A percentile compares a stretch with the other conserved stretches of the same genome.
Evolutionary conservation across 2,888 invertebrate species (phyloP).

Genomic region (Xestobium rufovillosum): DNA sequence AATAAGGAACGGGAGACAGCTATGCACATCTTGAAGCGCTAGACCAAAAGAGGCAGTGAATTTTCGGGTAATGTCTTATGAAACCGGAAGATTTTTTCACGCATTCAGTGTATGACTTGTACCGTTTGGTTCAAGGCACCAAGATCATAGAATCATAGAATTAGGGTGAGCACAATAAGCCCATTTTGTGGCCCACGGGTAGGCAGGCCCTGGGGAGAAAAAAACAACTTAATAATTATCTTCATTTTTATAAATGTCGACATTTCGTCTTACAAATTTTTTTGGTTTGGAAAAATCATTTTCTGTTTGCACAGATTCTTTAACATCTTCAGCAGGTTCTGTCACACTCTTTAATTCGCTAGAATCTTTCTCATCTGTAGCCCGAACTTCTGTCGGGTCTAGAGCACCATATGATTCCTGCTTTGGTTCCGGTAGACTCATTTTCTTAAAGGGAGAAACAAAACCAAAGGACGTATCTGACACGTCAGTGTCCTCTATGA

Average conservation of each 20-base stretch:
- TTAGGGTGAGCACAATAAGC: too few relatives aligned
- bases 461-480: conserved; percentile 9
- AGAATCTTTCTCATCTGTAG: conserved; percentile 3
- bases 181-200: too few relatives aligned
- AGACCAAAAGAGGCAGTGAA: too few relatives aligned
- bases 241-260: conserved; percentile 40
- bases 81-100: too few relatives aligned
- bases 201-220: too few relatives aligned
- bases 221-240: too few relatives aligned
- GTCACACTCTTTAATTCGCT: conserved; percentile 11
- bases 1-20: too few relatives aligned
- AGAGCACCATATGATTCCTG: conserved; percentile 10
- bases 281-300: conserved; percentile 28
- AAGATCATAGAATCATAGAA: too few relatives aligned
- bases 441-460: conserved; percentile 9
- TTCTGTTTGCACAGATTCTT: conserved; percentile 5
- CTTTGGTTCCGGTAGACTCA: conserved; percentile 34
- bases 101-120: too few relatives aligned
- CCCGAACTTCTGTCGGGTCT: conserved; percentile 9
- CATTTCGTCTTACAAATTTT: conserved; percentile 44
- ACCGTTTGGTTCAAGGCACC: too few relatives aligned
- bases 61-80: too few relatives aligned
- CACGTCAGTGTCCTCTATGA: conserved; percentile 22
- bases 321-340: conserved; percentile 7
- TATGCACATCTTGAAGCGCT: too few relatives aligned